Conservation (phyloP, 2,113 vertebrate species). For the Takifugu flavidus region DNA sequence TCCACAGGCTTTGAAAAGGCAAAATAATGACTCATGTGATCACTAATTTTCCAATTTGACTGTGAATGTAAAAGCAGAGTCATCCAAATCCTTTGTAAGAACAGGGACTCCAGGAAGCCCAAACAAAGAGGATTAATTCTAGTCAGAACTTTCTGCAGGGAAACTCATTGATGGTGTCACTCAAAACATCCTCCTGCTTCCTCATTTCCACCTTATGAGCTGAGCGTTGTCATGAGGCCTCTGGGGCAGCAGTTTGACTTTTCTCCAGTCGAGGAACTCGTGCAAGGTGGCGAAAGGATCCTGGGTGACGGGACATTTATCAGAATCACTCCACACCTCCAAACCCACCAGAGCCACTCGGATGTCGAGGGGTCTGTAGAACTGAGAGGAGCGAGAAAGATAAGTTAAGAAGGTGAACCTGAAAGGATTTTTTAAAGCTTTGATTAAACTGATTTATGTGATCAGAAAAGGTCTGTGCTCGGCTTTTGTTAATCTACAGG, state of each 20-base stretch:
- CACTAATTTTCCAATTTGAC: too few species aligned
- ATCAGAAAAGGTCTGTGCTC: slow-evolving; percentile 12
- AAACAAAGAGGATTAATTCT: too few species aligned
- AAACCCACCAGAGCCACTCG: slow-evolving; percentile 93
- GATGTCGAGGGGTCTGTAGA: slow-evolving; percentile 94
- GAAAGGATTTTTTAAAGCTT: slow-evolving; percentile 1
- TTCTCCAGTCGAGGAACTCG: slow-evolving; percentile 97
- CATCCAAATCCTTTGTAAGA: too few species aligned
- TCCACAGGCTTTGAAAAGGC: too few species aligned
- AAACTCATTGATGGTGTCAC: neutral
- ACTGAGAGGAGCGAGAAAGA: slow-evolving; percentile 66
- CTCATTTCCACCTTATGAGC: slow-evolving; percentile 84
- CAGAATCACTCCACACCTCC: slow-evolving; percentile 94
- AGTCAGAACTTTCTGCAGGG: neutral
- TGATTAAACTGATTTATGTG: slow-evolving; percentile 14
- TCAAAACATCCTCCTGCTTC: neutral
- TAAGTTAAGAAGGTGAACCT: neutral
- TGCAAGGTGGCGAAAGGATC: slow-evolving; percentile 94
- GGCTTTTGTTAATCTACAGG: slow-evolving; percentile 28
- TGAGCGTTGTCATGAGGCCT: slow-evolving; percentile 96
- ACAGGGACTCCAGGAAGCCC: too few species aligned
- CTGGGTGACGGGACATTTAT: slow-evolving; percentile 91
- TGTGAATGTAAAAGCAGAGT: too few species aligned
- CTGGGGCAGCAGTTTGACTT: slow-evolving; percentile 86
- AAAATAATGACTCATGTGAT: too few species aligned